Base-by-base conservation (phyloP, 2,113 vertebrate species). In the Psilopsiagon aymara region DNA sequence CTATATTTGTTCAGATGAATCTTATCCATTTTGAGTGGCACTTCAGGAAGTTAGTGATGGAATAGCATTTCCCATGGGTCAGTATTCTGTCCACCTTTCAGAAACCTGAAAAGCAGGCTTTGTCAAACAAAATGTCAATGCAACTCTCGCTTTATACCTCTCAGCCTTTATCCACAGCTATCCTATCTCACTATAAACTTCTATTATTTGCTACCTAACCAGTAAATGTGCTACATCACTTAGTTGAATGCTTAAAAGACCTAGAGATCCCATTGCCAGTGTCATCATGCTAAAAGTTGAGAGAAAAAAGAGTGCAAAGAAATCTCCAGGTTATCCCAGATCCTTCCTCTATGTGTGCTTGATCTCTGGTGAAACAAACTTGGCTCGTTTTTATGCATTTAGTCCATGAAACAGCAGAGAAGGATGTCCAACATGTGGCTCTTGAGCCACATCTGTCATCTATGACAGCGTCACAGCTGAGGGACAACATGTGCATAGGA, bases 1-100 rank as follows among this genome's bases (percentile, higher is more conserved):
- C 16, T 16, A 2, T 27, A 25, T 51, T 53, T 55, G 21, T 12
- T 59, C 12, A 81, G 39, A 39, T 43, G 15, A 71, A 63, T 46
- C 15, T 9, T 25, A 47, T 7, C 2, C 3, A 37, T 49, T 86
- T 53, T 60, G 55, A 75, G 24, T 55, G 29, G 43, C 25, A 67
- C 2, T 13, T 60, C 59, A 82, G 35, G 37, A 88, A 80, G 21
- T 41, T 16, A 7, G 1, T 0, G 0, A 51, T 37, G n/a, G 35
- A 88, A 43, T 4, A 67, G 7, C 10, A 3, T 78, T 90, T 88
- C 31, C 76, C 10, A 39, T 33, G 21, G 33, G 6, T 91, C 51
- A 33, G 8, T 59, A 75, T 25, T 39, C 29, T 43, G 64, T 86
- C 51, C 43, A 60, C 7, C 28, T 37, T 74, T 81, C 52, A 46